Conservation (phyloP, 2,113 vertebrate species). For the Lepus europaeus region DNA sequence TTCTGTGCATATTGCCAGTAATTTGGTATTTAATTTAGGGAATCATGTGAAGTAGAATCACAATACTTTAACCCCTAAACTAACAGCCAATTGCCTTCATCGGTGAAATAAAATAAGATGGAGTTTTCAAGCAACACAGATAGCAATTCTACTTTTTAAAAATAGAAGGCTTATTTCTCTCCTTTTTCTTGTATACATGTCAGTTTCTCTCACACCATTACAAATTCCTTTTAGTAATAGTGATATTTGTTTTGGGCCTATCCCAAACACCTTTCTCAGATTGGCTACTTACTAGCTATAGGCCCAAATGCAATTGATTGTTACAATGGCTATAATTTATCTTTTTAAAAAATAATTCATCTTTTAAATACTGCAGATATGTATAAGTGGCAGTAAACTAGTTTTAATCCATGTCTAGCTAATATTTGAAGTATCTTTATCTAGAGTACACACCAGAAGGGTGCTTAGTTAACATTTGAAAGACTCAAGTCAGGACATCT, state of each 20-base stretch:
- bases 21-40: conserved; percentile 19
- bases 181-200: background rate
- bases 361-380: conserved; percentile 34
- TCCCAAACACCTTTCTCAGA: background rate
- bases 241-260: background rate
- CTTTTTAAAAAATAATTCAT: background rate
- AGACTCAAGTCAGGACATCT: background rate
- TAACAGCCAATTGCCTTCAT: background rate
- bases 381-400: background rate
- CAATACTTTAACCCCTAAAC: background rate
- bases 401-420: conserved; percentile 1
- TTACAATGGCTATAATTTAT: background rate
- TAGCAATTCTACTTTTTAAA: background rate
- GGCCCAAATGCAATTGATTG: background rate
- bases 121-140: conserved; percentile 27
- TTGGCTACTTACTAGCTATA: background rate
- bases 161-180: background rate
- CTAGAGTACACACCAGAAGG: background rate
- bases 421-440: background rate
- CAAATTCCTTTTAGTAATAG: background rate
- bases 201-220: background rate
- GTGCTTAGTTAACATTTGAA: conserved; percentile 1
- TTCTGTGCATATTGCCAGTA: background rate
- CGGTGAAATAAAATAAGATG: background rate
- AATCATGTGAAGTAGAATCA: conserved; percentile 31